phyloP scores from a whole-genome alignment of 1,140 invertebrate genomes.

The Caenorhabditis brenneri region DNA sequence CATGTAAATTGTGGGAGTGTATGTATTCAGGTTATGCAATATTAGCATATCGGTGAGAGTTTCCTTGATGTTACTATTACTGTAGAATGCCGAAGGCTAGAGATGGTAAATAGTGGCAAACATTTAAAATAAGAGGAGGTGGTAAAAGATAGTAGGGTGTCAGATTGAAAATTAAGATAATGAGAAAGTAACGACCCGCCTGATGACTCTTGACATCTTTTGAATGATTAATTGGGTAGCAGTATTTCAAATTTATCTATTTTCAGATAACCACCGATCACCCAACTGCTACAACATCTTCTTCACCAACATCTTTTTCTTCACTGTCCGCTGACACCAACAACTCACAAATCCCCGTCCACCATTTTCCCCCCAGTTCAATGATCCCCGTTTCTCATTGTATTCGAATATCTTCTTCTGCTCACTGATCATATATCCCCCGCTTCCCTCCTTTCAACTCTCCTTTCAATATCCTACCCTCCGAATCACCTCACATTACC shows the following conservation, averaged over 20 bases:
- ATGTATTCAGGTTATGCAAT: not conserved
- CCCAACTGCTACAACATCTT: too few relatives aligned
- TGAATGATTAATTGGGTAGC: too few relatives aligned
- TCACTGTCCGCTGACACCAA: too few relatives aligned
- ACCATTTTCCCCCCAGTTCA: not conserved
- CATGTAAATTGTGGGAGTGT: not conserved
- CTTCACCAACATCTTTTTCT: too few relatives aligned
- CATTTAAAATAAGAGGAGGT: not conserved
- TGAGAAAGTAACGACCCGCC: too few relatives aligned
- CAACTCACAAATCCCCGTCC: too few relatives aligned
- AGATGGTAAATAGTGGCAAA: not conserved
- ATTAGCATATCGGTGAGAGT: not conserved
- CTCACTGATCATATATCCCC: not conserved
- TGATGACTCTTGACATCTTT: too few relatives aligned
- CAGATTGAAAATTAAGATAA: too few relatives aligned
- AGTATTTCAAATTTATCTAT: too few relatives aligned
- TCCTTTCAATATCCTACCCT: not conserved
- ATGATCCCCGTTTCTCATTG: not conserved
- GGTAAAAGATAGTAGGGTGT: not conserved
- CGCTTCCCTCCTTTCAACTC: not conserved
- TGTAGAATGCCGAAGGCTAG: too few relatives aligned
- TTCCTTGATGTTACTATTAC: not conserved
- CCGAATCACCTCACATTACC: slow-evolving; percentile 26
- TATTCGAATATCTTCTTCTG: not conserved
- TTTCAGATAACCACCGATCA: too few relatives aligned